phyloP scores from a whole-genome alignment of 2,888 invertebrate genomes.

The Epiblema foenella region DNA sequence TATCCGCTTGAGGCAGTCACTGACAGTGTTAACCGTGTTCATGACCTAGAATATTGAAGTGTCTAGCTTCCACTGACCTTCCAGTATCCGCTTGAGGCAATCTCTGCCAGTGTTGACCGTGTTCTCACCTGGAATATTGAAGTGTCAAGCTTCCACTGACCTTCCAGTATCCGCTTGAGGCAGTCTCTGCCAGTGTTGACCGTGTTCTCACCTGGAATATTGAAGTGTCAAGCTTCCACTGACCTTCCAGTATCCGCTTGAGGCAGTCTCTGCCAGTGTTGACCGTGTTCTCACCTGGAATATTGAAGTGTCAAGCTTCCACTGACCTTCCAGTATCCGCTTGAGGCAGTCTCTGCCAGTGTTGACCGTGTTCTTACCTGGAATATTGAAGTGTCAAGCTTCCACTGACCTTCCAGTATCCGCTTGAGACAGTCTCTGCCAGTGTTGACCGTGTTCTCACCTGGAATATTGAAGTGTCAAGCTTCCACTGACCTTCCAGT shows the following conservation, averaged over 20 bases:
- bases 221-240: neutral
- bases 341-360: slow-evolving; percentile 90
- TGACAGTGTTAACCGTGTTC: too few species aligned
- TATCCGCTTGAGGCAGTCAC: too few species aligned
- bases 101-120: too few species aligned
- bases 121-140: too few species aligned
- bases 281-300: too few species aligned
- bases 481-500: too few species aligned
- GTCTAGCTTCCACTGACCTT: too few species aligned
- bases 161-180: slow-evolving; percentile 87
- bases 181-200: slow-evolving; percentile 91
- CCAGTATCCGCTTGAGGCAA: too few species aligned
- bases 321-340: slow-evolving; percentile 82
- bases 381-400: neutral
- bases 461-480: slow-evolving; percentile 53
- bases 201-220: too few species aligned
- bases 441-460: slow-evolving; percentile 93
- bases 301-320: neutral
- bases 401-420: slow-evolving; percentile 80
- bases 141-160: neutral
- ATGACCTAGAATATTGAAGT: too few species aligned
- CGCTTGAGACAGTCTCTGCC: slow-evolving; percentile 90
- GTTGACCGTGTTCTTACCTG: slow-evolving; percentile 94
- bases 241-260: slow-evolving; percentile 84
- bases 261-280: slow-evolving; percentile 91